Base-by-base conservation (phyloP, 2,888 invertebrate genomes). In the Rhagonycha fulva region DNA sequence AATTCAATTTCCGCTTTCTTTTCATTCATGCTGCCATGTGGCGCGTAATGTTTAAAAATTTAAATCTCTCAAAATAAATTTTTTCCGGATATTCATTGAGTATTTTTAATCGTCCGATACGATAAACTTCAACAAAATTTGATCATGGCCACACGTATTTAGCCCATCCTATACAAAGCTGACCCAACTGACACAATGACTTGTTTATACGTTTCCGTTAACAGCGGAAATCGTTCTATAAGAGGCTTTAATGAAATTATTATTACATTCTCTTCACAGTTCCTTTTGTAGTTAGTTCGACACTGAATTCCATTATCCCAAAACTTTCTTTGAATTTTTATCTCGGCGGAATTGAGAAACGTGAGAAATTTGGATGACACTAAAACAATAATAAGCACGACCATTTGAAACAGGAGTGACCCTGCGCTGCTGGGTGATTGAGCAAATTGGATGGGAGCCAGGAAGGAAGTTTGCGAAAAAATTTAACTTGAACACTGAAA, bases 121-220 rank as follows among this genome's bases (percentile, higher is more conserved):
- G 62, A 62, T 71, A 32, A 71, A 32, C 63, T 14, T 62, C 26
- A 71, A 71, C 47, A 66, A 47, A 71, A 66, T 70, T 70, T 70
- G 70, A 70, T 70, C 62, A 70, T 62, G 62, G 70, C 70, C 71
- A 66, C 24, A 19, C 63, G 14, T 66, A 66, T 66, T 66, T 66
- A 66, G 63, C 68, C 28, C 71, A 69, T 71, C 70, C 70, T 19
- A 62, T 63, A 72, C 63, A 47, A 70, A 70, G 74, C 70, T 76
- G 75, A 71, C 78, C 74, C 69, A 78, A 74, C 71, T 78, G 78
- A 78, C 76, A 74, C 77, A 77, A 77, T 77, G 75, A 75, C 77
- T 77, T 68, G 75, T 77, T 77, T 77, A 77, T 77, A 26, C 68
- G 75, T 70, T 78, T 78, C 78, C 78, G 74, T 74, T 71, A 74